Base-by-base conservation (phyloP, 2,888 invertebrate species). In the Harmothoe impar region DNA sequence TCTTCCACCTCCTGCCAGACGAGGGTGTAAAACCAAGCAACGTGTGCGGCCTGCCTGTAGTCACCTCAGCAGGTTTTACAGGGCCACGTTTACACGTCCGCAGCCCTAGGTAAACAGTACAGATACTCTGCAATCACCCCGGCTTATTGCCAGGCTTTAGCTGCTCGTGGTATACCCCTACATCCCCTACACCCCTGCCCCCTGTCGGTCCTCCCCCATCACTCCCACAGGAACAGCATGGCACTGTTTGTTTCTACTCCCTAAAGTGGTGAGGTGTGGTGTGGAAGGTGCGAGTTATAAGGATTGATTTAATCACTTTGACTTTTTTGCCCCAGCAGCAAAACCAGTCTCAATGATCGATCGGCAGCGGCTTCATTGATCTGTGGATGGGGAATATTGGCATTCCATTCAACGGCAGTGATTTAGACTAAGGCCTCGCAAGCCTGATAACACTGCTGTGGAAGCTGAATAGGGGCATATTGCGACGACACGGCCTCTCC, bases 351-450 rank as follows among this genome's bases (percentile, higher is more conserved):
- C 35, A 35, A 81, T 81, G 81, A 81, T 81, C 81, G 81, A 81
- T 81, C 23, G 43, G 43, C 35, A 43, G 43, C 23, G 17, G 35
- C 20, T 81, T 33, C 43, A 81, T 81, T 81, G 81, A 81, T 81
- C 81, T 17, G 35, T 29, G 35, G 33, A 35, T 43, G 81, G 43
- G 43, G 33, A 81, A 35, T 81, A 81, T 81, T 81, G 43, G 81
- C 81, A 33, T 81, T 81, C 35, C 43, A 43, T 81, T 81, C 81
- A 81, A 43, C 43, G 33, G 81, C 43, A 20, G 81, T 81, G 81
- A 81, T 81, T 81, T 81, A 81, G 81, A 81, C 81, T 20, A 33
- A 33, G 43, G 81, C 81, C 23, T 43, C 43, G 17, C 81, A 20
- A n/a, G 35, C 23, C 81, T 43, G 72, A 72, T 72, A 72, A 72